Base-by-base conservation (phyloP, 2,888 invertebrate genomes). In the Philhelius pedissequus region DNA sequence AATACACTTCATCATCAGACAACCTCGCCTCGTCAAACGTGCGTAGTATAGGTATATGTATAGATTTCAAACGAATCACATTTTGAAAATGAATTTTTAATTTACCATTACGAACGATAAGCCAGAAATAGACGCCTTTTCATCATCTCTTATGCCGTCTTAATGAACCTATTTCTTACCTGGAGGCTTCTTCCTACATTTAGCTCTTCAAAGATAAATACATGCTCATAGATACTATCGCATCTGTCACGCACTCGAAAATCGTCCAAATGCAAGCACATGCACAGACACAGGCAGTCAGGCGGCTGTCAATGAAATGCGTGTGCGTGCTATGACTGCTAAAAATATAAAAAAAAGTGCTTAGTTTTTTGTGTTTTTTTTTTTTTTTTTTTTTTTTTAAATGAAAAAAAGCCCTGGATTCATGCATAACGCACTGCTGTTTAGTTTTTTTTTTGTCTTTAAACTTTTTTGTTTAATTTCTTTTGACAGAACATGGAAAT, bases 241-340 rank as follows among this genome's bases (percentile, higher is more conserved):
- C 32, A 30, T 64, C 62, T 74, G 60, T 60, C 62, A 69, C 52
- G 58, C 58, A 60, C 13, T 45, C 27, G 32, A 64, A 64, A 30
- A 45, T 68, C 66, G 62, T 68, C 48, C 45, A 68, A 82, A 69
- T 62, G 68, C 74, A 66, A 4, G 40, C 45, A 68, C 77, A 69
- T 62, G 68, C 74, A 66, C 4, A 30, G 27, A n/a, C n/a, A 35
- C 56, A 45, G n/a, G 32, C 64, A 52, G 66, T 54, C 22, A 11
- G 40, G 45, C 62, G 45, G 18, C 66, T 82, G 54, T 74, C 74
- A 79, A 79, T 83, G 75, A 70, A 79, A 81, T 52, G 64, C 78
- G 78, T 75, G 83, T 84, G 83, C 79, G 83, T 84, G 79, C 48
- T 50, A 13, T 54, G 84, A 75, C 52, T 84, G 74, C 84, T 84